A percentile compares a stretch with the other conserved stretches of the same genome.
Conservation (phyloP, 2,888 invertebrate genomes). For the Archaeoteleia sp. region DNA sequence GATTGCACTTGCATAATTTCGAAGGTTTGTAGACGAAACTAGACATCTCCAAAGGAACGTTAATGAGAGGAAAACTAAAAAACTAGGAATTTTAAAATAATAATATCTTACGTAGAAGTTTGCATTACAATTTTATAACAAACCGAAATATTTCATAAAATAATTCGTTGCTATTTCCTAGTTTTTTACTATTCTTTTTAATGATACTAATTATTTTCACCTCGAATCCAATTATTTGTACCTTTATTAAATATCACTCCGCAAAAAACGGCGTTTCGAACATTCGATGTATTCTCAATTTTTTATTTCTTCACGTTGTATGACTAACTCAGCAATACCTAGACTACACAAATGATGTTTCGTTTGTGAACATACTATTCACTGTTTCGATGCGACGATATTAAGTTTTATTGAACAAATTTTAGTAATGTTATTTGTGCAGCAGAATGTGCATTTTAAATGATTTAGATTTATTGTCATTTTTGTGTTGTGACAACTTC, state of each 20-base stretch:
- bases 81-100: conserved; percentile 15
- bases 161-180: too few relatives aligned
- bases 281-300: background rate
- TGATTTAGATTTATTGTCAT: conserved; percentile 8
- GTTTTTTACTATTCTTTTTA: too few relatives aligned
- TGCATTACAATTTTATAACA: too few relatives aligned
- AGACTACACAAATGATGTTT: conserved; percentile 10
- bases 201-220: too few relatives aligned
- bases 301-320: background rate
- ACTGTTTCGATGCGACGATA: conserved; percentile 25
- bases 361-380: conserved; percentile 1
- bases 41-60: background rate
- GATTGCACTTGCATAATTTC: conserved; percentile 39
- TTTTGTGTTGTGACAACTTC: conserved; percentile 44
- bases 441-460: conserved; percentile 22
- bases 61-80: conserved; percentile 6
- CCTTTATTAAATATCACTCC: too few relatives aligned
- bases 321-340: conserved; percentile 24
- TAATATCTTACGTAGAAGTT: too few relatives aligned
- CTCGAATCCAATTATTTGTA: too few relatives aligned
- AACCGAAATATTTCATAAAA: too few relatives aligned
- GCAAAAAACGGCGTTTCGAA: too few relatives aligned
- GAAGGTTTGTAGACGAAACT: conserved; percentile 15
- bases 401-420: conserved; percentile 33
- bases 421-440: conserved; percentile 45